Evolutionary conservation across 2,888 invertebrate genomes (phyloP).

Genomic region (Pachydiplax longipennis): DNA sequence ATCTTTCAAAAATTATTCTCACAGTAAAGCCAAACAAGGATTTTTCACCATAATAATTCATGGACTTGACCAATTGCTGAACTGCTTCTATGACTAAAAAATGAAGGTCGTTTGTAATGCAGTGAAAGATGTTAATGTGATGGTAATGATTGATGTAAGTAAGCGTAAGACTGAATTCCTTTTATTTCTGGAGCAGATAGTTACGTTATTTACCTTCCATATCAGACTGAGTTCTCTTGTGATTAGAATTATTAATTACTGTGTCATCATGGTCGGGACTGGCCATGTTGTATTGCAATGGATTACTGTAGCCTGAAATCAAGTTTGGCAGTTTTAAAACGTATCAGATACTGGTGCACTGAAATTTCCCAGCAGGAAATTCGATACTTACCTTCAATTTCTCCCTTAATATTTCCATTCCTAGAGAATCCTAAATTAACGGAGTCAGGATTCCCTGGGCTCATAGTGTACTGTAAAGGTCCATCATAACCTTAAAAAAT

Average conservation of each 20-base stretch:
- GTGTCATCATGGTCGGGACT: background rate
- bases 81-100: too few species aligned
- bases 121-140: too few species aligned
- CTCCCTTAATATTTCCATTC: conserved; percentile 14
- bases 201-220: conserved; percentile 16
- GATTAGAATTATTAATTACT: conserved; percentile 16
- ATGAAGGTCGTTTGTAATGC: too few species aligned
- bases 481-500: conserved; percentile 76
- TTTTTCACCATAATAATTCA: too few species aligned
- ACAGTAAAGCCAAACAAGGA: too few species aligned
- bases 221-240: conserved; percentile 26
- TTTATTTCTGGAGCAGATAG: too few species aligned
- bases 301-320: conserved; percentile 18
- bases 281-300: conserved; percentile 36
- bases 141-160: too few species aligned
- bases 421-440: conserved; percentile 49
- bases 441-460: conserved; percentile 78
- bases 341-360: background rate
- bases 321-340: background rate
- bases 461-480: conserved; percentile 85
- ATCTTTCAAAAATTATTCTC: too few species aligned
- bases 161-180: too few species aligned
- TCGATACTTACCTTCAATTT: conserved; percentile 12
- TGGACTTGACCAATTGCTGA: too few species aligned
- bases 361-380: background rate